phyloP scores from a whole-genome alignment of 1,140 invertebrate species.

The Steinernema khuongi region DNA sequence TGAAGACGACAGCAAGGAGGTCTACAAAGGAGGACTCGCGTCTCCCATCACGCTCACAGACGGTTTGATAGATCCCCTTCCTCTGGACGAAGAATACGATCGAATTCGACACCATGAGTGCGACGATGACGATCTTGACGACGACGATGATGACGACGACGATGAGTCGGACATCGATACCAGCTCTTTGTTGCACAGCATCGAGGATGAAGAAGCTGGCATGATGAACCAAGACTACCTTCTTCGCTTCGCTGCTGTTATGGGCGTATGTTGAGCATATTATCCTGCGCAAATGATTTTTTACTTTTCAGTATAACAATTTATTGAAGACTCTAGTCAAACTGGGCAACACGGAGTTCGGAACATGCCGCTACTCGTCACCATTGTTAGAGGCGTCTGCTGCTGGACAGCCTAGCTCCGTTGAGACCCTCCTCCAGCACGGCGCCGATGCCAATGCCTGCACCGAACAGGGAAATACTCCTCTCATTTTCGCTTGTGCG shows the following conservation, averaged over 20 bases:
- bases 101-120: background rate
- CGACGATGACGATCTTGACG: slow-evolving; percentile 8
- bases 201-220: slow-evolving; percentile 1
- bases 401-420: background rate
- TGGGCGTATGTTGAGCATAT: background rate
- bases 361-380: background rate
- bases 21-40: background rate
- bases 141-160: background rate
- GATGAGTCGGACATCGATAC: background rate
- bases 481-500: slow-evolving; percentile 95
- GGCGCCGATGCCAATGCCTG: slow-evolving; percentile 92
- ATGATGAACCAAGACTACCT: slow-evolving; percentile 13
- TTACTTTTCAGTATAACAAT: background rate
- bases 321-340: background rate
- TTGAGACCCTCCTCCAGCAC: background rate
- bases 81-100: background rate
- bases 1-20: background rate
- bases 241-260: background rate
- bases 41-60: background rate
- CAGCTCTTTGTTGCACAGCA: background rate
- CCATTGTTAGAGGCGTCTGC: background rate
- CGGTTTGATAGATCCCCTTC: background rate
- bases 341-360: background rate
- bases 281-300: background rate
- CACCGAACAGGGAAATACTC: slow-evolving; percentile 97